Conservation (phyloP, 2,888 invertebrate species). For the Bellardia pandia region DNA sequence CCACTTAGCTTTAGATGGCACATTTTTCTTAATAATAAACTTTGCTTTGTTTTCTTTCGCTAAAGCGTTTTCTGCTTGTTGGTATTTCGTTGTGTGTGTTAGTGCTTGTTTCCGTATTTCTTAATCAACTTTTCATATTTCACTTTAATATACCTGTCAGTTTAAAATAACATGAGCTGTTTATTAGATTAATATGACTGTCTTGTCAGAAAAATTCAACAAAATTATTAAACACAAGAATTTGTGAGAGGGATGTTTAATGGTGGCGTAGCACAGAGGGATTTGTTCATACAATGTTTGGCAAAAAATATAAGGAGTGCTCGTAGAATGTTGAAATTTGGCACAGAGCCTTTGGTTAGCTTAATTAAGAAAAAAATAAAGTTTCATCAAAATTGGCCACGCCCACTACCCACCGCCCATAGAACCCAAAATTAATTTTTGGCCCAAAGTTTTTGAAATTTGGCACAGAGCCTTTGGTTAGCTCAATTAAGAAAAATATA, state of each 20-base stretch:
- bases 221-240: not conserved
- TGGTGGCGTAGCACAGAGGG: no score
- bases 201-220: slow-evolving; percentile 53
- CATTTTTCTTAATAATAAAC: slow-evolving; percentile 37
- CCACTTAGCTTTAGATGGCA: slow-evolving; percentile 53
- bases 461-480: no score
- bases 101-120: slow-evolving; percentile 40
- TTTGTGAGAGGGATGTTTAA: not conserved
- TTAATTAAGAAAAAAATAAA: no score
- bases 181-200: slow-evolving; percentile 67
- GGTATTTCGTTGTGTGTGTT: not conserved
- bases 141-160: slow-evolving; percentile 68
- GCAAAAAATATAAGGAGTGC: no score
- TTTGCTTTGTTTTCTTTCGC: slow-evolving; percentile 8
- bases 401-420: no score
- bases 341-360: no score
- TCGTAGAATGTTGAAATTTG: no score
- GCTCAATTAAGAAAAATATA: no score
- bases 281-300: no score
- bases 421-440: no score
- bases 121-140: slow-evolving; percentile 54
- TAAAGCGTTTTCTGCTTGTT: not conserved
- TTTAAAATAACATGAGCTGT: slow-evolving; percentile 64
- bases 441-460: no score
- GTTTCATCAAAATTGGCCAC: no score